Evolutionary conservation across 2,888 invertebrate genomes (phyloP), one percentile per base, ranked within the genome.

Genomic region (Chymomyza amoena): DNA sequence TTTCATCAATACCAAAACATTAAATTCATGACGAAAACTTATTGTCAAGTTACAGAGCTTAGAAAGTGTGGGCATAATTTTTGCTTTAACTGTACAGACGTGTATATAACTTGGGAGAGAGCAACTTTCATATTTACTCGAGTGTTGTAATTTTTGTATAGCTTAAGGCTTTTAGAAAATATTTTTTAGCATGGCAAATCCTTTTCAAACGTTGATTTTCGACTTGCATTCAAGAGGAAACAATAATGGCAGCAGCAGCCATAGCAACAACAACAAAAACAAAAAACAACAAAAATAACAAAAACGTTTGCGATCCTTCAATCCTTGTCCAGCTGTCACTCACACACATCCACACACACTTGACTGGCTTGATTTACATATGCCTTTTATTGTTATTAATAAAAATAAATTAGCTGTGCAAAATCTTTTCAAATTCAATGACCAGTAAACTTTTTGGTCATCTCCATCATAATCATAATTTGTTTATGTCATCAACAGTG

Each of bases 61-160:
- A 20, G 3, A 32, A 32, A 32, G 32, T 32, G 32, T 32, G 2
- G 1, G 32, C 5, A 32, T 32, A 32, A 32, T 32, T 39, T 61
- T 50, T 57, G 59, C 60, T 5, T 60, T 6, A 0, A 39, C 39
- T 54, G 65, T 65, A 54, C 61, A 63, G 64, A 13, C 18, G 6
- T 56, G 18, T 56, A 18, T 18, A 18, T 56, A 18, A 6, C 10
- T 18, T 9, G 4, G 67, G 75, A 0, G 54, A 61, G 45, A 32
- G 36, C 51, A 56, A 65, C 73, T 65, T 72, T 83, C 75, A 88
- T 87, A 83, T 87, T 83, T 87, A 83, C 86, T 87, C 88, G 88
- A 83, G 83, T 83, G 88, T 84, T 83, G 83, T 83, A 87, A 83
- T 83, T 83, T 83, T 87, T 84, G 86, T 81, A 83, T 83, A 86